Evolutionary conservation across 2,797 vertebrate genomes (phyloP).

Genomic region (Coreius guichenoti): DNA sequence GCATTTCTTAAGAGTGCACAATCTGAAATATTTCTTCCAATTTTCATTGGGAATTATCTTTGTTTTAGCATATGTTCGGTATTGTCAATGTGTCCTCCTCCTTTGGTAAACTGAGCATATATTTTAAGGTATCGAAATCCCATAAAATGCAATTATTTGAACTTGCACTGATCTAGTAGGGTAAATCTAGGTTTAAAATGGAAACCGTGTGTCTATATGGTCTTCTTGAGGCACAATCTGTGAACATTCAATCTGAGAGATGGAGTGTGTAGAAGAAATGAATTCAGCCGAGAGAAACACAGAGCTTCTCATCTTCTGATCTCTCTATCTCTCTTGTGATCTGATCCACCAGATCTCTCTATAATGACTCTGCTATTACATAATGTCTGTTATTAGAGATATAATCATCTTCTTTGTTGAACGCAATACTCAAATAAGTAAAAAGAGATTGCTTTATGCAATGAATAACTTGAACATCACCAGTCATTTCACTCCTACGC

Average conservation of each 20-base stretch:
- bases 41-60: neutral
- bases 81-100: neutral
- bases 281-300: neutral
- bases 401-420: neutral
- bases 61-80: neutral
- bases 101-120: neutral
- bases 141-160: neutral
- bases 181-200: neutral
- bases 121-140: neutral
- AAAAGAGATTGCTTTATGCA: neutral
- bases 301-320: neutral
- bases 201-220: neutral
- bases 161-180: neutral
- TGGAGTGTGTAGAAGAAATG: neutral
- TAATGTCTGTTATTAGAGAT: constrained; percentile 14
- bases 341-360: too few relatives aligned
- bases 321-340: too few relatives aligned
- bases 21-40: neutral
- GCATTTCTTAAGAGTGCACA: too few relatives aligned
- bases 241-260: neutral
- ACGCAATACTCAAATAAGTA: neutral
- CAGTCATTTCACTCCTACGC: constrained; percentile 67
- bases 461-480: constrained; percentile 30
- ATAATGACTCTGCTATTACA: neutral
- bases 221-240: neutral